Percentiles rank a stretch among this genome's conserved stretches.
Conservation (phyloP, 2,113 vertebrate species). For the Apteryx owenii region DNA sequence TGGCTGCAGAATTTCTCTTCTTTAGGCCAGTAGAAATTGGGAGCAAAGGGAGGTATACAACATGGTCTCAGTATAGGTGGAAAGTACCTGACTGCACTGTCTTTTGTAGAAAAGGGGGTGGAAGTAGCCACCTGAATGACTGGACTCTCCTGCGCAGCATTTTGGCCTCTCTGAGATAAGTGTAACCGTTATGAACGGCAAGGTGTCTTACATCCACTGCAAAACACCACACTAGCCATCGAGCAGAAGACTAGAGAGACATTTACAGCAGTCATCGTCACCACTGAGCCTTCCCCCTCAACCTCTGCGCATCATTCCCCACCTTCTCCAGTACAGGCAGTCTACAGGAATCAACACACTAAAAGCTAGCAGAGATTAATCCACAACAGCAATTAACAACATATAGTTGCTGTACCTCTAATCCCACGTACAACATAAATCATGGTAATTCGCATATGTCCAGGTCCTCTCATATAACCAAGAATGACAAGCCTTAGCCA, state of each 20-base stretch:
- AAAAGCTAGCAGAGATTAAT: not conserved
- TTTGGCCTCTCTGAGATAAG: not conserved
- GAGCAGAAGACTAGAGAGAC: not conserved
- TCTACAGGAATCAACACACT: not conserved
- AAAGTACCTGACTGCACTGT: not conserved
- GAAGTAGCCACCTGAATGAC: not conserved
- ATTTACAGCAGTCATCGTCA: not conserved
- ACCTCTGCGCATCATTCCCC: not conserved
- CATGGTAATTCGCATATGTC: not conserved
- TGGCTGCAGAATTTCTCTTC: not conserved
- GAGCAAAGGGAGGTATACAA: not conserved
- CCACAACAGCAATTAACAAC: not conserved
- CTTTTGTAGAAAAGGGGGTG: not conserved
- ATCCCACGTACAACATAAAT: not conserved
- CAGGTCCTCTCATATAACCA: not conserved
- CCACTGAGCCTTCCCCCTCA: not conserved
- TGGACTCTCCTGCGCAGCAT: not conserved
- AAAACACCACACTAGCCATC: fast-evolving
- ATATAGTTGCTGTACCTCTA: not conserved
- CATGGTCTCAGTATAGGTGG: not conserved
- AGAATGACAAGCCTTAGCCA: not conserved
- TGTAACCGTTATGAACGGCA: not conserved
- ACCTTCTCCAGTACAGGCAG: not conserved
- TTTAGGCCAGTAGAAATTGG: not conserved
- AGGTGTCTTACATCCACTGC: not conserved